A percentile compares a stretch with the other conserved stretches of the same genome.
Conservation (phyloP, 2,797 vertebrate species). For the Semaprochilodus insignis region DNA sequence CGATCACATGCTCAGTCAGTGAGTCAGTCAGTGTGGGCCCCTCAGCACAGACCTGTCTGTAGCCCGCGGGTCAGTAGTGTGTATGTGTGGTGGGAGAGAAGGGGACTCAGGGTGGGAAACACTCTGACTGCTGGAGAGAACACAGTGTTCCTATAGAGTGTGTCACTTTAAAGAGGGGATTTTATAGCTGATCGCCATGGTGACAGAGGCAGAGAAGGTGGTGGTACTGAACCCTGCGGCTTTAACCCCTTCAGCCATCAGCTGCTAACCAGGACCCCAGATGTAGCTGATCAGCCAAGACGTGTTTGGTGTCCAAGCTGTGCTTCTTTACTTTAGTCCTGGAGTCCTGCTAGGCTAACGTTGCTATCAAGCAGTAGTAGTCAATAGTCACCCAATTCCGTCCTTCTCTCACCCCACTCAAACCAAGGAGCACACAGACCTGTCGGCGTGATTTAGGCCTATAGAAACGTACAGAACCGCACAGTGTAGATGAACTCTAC, state of each 20-base stretch:
- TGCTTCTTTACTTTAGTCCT: too few species aligned
- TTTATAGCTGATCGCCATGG: slow-evolving; percentile 52
- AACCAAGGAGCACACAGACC: too few species aligned
- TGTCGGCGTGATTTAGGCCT: too few species aligned
- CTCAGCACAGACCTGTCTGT: slow-evolving; percentile 30
- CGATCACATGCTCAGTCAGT: slow-evolving; percentile 54
- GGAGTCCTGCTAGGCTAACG: too few species aligned
- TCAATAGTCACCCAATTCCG: too few species aligned
- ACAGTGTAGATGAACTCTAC: too few species aligned
- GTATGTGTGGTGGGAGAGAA: slow-evolving; percentile 13
- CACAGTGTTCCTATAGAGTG: slow-evolving; percentile 67
- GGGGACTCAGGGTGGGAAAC: slow-evolving; percentile 26
- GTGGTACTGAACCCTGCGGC: background rate
- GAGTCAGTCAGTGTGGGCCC: slow-evolving; percentile 36
- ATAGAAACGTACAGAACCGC: too few species aligned
- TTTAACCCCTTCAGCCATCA: background rate
- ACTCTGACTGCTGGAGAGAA: slow-evolving; percentile 52
- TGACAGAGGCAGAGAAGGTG: slow-evolving; percentile 50
- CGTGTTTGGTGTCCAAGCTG: too few species aligned
- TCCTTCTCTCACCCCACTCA: too few species aligned
- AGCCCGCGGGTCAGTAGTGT: slow-evolving; percentile 24
- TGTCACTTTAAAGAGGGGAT: slow-evolving; percentile 54
- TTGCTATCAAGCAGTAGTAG: too few species aligned
- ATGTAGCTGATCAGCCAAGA: too few species aligned
- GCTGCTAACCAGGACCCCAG: too few species aligned